Evolutionary conservation across 2,888 invertebrate species (phyloP).

Genomic region (Tetrapedia diversipes): DNA sequence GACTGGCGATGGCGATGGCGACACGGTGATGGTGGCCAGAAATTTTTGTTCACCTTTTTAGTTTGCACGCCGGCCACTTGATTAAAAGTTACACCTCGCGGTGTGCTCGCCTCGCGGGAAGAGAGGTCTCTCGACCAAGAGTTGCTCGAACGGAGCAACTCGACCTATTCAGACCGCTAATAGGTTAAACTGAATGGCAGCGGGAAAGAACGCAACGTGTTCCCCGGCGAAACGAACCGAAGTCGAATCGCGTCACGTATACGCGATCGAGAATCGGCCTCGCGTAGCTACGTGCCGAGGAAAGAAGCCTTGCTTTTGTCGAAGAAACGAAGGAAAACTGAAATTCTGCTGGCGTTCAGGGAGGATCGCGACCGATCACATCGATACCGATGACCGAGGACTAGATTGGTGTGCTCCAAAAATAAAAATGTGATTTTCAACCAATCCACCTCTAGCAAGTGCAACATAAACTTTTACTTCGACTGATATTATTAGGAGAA

Average conservation of each 20-base stretch:
- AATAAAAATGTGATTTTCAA: too few species aligned
- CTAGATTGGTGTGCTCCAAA: too few species aligned
- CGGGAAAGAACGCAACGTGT: slow-evolving; percentile 27
- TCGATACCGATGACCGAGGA: background rate
- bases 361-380: background rate
- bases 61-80: slow-evolving; percentile 19
- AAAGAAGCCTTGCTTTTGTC: slow-evolving; percentile 3
- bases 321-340: slow-evolving; percentile 37
- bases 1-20: too few species aligned
- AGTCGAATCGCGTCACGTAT: slow-evolving; percentile 63
- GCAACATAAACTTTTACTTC: too few species aligned
- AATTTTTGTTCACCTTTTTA: slow-evolving; percentile 27
- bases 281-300: slow-evolving; percentile 50
- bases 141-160: slow-evolving; percentile 34
- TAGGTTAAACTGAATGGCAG: slow-evolving; percentile 51
- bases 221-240: slow-evolving; percentile 28
- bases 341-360: slow-evolving; percentile 47
- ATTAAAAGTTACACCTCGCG: slow-evolving; percentile 33
- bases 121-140: slow-evolving; percentile 1
- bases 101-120: slow-evolving; percentile 17
- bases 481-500: too few species aligned
- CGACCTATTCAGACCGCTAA: slow-evolving; percentile 54
- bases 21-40: background rate
- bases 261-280: slow-evolving; percentile 54
- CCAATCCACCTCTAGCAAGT: too few species aligned